phyloP scores from a whole-genome alignment of 2,113 vertebrate species.

The Formicarius rufipectus region DNA sequence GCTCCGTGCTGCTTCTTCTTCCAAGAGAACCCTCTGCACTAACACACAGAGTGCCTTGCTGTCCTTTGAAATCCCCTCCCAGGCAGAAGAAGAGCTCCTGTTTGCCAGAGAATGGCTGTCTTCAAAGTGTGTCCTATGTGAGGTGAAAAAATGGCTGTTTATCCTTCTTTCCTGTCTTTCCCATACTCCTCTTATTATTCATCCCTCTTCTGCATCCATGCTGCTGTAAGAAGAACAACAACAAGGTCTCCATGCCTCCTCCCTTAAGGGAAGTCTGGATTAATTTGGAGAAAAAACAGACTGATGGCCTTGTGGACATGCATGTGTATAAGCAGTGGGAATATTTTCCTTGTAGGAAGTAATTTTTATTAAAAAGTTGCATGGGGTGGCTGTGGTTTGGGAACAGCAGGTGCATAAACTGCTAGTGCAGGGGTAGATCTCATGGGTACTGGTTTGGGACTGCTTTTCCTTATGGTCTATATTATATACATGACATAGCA shows the following conservation, averaged over 20 bases:
- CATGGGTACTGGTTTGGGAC: not conserved
- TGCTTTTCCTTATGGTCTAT: not conserved
- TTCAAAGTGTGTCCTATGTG: not conserved
- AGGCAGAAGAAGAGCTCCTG: not conserved
- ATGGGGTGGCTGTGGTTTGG: not conserved
- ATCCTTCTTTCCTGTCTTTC: not conserved
- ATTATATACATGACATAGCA: not conserved
- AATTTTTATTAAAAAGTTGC: not conserved
- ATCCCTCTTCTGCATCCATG: not conserved
- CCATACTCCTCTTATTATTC: not conserved
- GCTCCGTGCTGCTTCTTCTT: not conserved
- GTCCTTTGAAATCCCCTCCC: not conserved
- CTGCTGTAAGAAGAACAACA: not conserved
- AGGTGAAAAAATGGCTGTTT: rapidly evolving
- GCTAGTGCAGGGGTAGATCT: not conserved
- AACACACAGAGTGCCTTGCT: not conserved
- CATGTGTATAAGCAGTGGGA: not conserved
- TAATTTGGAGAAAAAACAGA: not conserved
- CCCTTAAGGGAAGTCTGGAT: not conserved
- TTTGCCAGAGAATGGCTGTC: not conserved
- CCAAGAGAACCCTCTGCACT: not conserved
- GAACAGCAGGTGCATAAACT: not conserved
- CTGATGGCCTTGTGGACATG: not conserved
- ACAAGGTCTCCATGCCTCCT: not conserved
- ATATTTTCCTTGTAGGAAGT: not conserved